phyloP scores from a whole-genome alignment of 2,113 vertebrate species.

The Oophaga pumilio region DNA sequence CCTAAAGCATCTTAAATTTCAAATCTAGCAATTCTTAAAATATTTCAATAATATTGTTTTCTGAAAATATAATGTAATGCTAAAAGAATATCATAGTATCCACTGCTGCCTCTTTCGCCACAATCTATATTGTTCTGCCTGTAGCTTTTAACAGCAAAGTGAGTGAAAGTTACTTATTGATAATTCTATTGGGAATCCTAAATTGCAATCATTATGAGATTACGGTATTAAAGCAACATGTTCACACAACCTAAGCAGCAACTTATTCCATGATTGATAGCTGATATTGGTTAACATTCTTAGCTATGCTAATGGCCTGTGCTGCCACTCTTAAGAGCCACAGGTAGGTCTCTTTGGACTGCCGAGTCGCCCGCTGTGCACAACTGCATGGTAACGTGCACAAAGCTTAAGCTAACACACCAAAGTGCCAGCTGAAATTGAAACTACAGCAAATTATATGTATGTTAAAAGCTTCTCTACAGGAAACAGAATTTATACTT shows the following conservation, averaged over 20 bases:
- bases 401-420: conserved; percentile 6
- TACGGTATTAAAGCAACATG: conserved; percentile 8
- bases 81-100: no score
- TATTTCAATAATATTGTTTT: no score
- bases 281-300: background rate
- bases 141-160: background rate
- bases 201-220: conserved; percentile 8
- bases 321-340: background rate
- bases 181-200: background rate
- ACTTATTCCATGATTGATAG: background rate
- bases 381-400: background rate
- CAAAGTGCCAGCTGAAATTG: conserved; percentile 7
- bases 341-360: background rate
- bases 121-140: background rate
- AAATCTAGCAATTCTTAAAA: no score
- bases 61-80: no score
- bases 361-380: background rate
- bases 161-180: background rate
- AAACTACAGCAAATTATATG: conserved; percentile 7
- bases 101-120: background rate
- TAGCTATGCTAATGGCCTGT: background rate
- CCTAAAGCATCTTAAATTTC: no score
- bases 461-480: conserved; percentile 16
- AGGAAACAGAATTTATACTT: conserved; percentile 11
- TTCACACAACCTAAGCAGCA: background rate